phyloP scores from a whole-genome alignment of 1,140 invertebrate species.

The Gonatopus flavifemur region DNA sequence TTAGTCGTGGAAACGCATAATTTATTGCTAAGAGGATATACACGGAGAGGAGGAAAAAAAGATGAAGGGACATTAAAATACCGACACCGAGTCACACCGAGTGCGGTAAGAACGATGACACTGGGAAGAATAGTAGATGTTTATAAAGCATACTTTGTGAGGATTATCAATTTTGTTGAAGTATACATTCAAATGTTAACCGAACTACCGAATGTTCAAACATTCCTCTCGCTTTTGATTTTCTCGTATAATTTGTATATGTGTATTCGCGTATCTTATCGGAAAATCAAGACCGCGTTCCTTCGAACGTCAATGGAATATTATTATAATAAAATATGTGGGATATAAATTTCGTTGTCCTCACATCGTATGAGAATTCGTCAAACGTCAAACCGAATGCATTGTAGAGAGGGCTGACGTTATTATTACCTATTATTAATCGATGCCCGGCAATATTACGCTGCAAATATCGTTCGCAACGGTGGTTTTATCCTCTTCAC shows the following conservation, averaged over 20 bases:
- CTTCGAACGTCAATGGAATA: too few relatives aligned
- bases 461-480: conserved; percentile 14
- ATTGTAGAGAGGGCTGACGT: conserved; percentile 13
- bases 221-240: too few relatives aligned
- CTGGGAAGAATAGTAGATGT: conserved; percentile 8
- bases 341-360: too few relatives aligned
- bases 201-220: too few relatives aligned
- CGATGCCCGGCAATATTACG: conserved; percentile 10
- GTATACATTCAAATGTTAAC: too few relatives aligned
- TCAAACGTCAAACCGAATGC: conserved; percentile 8
- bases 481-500: conserved; percentile 31
- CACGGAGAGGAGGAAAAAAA: not conserved
- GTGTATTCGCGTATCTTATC: too few relatives aligned
- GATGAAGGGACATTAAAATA: conserved; percentile 47
- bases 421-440: conserved; percentile 9
- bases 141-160: conserved; percentile 11
- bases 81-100: conserved; percentile 35
- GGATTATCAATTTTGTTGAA: too few relatives aligned
- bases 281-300: too few relatives aligned
- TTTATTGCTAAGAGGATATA: conserved; percentile 40
- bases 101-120: conserved; percentile 26
- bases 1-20: conserved; percentile 46
- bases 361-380: not conserved
- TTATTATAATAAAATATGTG: too few relatives aligned
- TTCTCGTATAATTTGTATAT: too few relatives aligned